A percentile compares a stretch with the other conserved stretches of the same genome.
Evolutionary conservation across 2,797 vertebrate genomes (phyloP).

Genomic region (Cossypha dichroa): DNA sequence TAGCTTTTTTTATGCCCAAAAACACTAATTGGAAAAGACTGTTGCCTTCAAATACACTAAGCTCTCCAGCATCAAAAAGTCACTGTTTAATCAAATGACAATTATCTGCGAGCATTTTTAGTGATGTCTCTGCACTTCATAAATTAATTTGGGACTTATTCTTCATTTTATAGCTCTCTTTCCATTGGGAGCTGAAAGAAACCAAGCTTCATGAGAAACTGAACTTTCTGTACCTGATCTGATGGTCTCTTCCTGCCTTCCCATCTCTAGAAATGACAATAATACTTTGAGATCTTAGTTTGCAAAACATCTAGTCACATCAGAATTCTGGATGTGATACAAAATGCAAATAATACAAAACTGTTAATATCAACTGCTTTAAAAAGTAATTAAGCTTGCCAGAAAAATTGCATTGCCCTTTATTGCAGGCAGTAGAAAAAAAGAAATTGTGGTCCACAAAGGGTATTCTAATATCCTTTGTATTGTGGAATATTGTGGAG

Average conservation of each 20-base stretch:
- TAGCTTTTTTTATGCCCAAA: conserved; percentile 52
- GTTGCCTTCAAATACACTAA: not conserved
- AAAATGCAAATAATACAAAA: not conserved
- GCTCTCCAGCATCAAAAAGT: not conserved
- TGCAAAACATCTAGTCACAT: not conserved
- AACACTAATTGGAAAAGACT: not conserved
- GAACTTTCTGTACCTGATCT: not conserved
- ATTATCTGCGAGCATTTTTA: not conserved
- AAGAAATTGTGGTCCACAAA: not conserved
- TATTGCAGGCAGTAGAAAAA: not conserved
- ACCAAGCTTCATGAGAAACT: not conserved
- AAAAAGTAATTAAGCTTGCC: not conserved
- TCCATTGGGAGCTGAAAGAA: not conserved
- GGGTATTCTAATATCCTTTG: not conserved
- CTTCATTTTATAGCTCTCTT: not conserved
- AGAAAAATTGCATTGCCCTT: not conserved
- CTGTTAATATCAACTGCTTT: not conserved
- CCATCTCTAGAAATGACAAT: not conserved
- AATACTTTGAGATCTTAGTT: not conserved
- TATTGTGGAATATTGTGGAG: not conserved
- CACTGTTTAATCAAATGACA: not conserved
- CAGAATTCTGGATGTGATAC: not conserved
- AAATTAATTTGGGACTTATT: not conserved
- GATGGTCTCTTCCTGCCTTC: not conserved
- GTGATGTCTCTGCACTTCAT: not conserved